phyloP scores from a whole-genome alignment of 2,888 invertebrate genomes.

The Lissonota sp. region DNA sequence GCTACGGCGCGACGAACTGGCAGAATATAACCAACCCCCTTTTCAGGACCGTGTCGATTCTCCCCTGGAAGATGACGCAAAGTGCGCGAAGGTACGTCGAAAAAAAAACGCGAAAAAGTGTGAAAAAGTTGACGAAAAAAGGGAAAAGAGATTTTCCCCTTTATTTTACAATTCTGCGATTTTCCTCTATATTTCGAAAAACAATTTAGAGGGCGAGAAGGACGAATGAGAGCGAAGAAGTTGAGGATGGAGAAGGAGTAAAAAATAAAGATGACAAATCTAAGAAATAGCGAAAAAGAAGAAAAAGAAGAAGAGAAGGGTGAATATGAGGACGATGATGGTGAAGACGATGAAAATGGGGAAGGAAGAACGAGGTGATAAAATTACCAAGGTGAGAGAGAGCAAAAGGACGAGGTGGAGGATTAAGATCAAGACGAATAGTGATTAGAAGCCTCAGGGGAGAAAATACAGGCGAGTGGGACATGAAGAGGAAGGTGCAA shows the following conservation, averaged over 20 bases:
- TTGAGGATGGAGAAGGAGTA: slow-evolving; percentile 33
- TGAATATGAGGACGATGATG: slow-evolving; percentile 5
- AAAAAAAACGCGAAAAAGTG: slow-evolving; percentile 15
- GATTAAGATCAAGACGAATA: not conserved
- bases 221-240: slow-evolving; percentile 33
- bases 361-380: not conserved
- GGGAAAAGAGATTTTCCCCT: not conserved
- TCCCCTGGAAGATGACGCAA: slow-evolving; percentile 67
- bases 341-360: slow-evolving; percentile 29
- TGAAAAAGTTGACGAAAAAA: not conserved
- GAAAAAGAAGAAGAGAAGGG: slow-evolving; percentile 16
- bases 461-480: not conserved
- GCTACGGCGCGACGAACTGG: slow-evolving; percentile 57
- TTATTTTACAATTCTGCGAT: too few relatives aligned
- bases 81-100: slow-evolving; percentile 61
- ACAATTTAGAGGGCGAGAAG: too few relatives aligned
- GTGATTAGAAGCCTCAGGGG: not conserved
- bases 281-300: slow-evolving; percentile 29
- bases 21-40: slow-evolving; percentile 27
- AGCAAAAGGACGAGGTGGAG: not conserved
- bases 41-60: slow-evolving; percentile 35
- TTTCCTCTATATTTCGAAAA: too few relatives aligned
- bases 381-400: not conserved
- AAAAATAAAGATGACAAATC: not conserved
- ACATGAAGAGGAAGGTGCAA: slow-evolving; percentile 12